Conservation (phyloP, 2,113 vertebrate genomes). For the Sitta europaea region DNA sequence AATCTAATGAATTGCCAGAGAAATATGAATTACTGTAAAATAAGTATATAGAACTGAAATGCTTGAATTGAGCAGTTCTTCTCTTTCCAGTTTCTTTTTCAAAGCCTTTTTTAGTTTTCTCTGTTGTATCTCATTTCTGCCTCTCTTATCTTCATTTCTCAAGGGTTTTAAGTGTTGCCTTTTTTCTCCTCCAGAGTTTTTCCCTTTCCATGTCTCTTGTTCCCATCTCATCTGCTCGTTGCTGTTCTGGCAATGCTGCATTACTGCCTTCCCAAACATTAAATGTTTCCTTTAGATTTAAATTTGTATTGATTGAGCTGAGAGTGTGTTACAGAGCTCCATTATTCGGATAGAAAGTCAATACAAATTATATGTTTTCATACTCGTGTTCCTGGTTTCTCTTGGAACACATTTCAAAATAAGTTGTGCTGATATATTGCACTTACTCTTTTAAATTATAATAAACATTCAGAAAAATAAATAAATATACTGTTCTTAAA, state of each 20-base stretch:
- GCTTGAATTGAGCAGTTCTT: background rate
- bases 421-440: background rate
- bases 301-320: background rate
- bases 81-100: background rate
- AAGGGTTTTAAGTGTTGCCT: background rate
- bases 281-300: background rate
- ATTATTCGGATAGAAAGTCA: background rate
- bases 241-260: background rate
- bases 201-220: background rate
- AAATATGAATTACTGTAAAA: too few species aligned
- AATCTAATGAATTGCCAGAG: background rate
- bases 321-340: background rate
- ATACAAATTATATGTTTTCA: background rate
- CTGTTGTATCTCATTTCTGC: background rate
- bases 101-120: background rate
- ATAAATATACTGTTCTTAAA: background rate
- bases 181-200: background rate
- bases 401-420: background rate
- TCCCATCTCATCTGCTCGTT: background rate
- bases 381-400: background rate
- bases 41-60: background rate
- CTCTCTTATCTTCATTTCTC: background rate
- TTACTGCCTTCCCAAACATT: background rate
- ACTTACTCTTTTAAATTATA: background rate
- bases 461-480: background rate